phyloP scores from a whole-genome alignment of 2,797 vertebrate species.

The Mus spretus region DNA sequence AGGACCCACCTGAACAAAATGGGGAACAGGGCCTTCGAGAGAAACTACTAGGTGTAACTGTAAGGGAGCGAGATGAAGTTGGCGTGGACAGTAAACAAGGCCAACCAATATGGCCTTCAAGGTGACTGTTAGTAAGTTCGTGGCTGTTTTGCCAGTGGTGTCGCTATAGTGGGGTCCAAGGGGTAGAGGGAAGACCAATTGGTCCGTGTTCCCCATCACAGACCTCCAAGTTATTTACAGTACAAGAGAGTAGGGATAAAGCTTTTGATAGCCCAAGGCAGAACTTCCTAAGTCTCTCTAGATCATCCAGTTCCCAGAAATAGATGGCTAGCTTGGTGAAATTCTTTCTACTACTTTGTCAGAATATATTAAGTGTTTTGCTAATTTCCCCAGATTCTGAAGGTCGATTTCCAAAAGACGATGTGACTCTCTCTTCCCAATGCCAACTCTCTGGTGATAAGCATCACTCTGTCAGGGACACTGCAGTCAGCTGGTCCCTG shows the following conservation, averaged over 20 bases:
- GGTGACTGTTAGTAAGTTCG: neutral
- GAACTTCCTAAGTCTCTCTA: neutral
- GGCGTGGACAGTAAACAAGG: accelerated
- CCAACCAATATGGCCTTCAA: neutral
- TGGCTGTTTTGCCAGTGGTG: accelerated
- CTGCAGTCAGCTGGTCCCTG: accelerated
- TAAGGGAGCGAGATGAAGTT: neutral
- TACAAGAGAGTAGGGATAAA: neutral
- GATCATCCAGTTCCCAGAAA: neutral
- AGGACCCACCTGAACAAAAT: neutral
- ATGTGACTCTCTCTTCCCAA: neutral
- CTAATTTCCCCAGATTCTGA: neutral
- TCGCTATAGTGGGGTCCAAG: neutral
- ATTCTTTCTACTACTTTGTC: neutral
- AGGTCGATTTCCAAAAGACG: neutral
- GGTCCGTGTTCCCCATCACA: too few species aligned
- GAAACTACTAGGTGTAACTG: too few species aligned
- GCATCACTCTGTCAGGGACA: neutral
- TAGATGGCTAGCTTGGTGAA: neutral
- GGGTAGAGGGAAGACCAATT: neutral
- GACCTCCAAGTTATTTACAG: neutral
- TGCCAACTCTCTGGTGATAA: neutral
- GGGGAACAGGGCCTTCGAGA: too few species aligned
- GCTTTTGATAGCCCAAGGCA: neutral
- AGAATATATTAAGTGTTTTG: neutral